phyloP scores from a whole-genome alignment of 2,888 invertebrate genomes.

The Tinea trinotella region DNA sequence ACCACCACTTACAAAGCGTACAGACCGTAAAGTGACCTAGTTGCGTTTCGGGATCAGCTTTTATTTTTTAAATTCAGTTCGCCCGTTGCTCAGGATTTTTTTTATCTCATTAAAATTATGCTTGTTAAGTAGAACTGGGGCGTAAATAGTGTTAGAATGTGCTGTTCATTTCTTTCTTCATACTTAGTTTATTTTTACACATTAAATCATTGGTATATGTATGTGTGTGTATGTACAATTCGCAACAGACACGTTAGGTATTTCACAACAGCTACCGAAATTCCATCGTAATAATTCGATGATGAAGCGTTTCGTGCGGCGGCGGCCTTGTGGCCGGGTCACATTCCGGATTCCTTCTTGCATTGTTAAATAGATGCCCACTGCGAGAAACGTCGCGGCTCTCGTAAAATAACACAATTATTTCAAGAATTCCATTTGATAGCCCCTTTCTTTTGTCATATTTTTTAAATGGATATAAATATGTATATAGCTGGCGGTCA shows the following conservation, averaged over 20 bases:
- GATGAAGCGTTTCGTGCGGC: slow-evolving; percentile 13
- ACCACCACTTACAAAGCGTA: too few species aligned
- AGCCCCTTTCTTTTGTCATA: neutral
- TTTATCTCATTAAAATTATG: too few species aligned
- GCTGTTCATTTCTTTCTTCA: neutral
- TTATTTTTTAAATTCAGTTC: too few species aligned
- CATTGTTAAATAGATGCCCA: slow-evolving; percentile 44
- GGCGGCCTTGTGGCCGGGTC: slow-evolving; percentile 64
- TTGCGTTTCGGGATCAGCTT: too few species aligned
- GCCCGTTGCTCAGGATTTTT: too few species aligned
- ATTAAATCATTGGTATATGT: neutral
- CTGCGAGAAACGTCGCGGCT: slow-evolving; percentile 19
- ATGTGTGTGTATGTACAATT: slow-evolving; percentile 3
- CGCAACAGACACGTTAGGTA: slow-evolving; percentile 15
- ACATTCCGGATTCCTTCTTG: slow-evolving; percentile 63
- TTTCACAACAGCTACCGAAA: slow-evolving; percentile 20
- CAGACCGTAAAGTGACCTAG: too few species aligned
- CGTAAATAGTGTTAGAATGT: neutral
- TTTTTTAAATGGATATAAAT: too few species aligned
- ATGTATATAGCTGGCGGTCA: too few species aligned
- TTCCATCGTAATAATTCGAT: slow-evolving; percentile 16
- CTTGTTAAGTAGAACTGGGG: too few species aligned
- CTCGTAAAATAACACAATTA: slow-evolving; percentile 16
- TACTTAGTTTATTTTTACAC: slow-evolving; percentile 6
- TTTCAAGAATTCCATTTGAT: slow-evolving; percentile 11